phyloP scores from a whole-genome alignment of 2,113 vertebrate genomes.

The Centrocercus urophasianus region DNA sequence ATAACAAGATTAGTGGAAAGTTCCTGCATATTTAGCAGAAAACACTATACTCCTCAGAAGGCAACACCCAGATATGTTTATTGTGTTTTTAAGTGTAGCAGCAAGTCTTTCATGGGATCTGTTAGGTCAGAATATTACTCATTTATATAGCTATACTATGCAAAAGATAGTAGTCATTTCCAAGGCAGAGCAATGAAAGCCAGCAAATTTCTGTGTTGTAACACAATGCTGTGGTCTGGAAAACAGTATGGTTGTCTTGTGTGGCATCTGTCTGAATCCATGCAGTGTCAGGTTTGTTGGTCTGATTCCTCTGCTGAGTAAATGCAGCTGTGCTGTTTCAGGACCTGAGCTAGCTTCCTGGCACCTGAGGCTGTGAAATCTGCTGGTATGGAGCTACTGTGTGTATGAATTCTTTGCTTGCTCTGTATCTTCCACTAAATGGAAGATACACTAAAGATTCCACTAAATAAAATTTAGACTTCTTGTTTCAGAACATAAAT shows the following conservation, averaged over 20 bases:
- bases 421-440: neutral
- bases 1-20: neutral
- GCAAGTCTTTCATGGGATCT: neutral
- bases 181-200: neutral
- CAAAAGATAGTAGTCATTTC: neutral
- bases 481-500: neutral
- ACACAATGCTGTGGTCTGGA: neutral
- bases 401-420: neutral
- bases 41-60: neutral
- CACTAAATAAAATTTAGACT: neutral
- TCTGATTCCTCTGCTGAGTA: neutral
- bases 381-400: neutral
- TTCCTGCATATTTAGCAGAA: neutral
- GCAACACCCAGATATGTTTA: neutral
- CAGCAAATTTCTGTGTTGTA: neutral
- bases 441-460: neutral
- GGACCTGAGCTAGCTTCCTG: neutral
- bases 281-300: neutral
- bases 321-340: neutral
- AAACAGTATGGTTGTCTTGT: neutral
- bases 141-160: neutral
- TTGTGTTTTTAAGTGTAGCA: neutral
- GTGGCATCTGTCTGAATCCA: rapidly evolving
- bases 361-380: neutral
- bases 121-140: neutral